Evolutionary conservation across 2,888 invertebrate genomes (phyloP).

Genomic region (Apocheima hispidaria): DNA sequence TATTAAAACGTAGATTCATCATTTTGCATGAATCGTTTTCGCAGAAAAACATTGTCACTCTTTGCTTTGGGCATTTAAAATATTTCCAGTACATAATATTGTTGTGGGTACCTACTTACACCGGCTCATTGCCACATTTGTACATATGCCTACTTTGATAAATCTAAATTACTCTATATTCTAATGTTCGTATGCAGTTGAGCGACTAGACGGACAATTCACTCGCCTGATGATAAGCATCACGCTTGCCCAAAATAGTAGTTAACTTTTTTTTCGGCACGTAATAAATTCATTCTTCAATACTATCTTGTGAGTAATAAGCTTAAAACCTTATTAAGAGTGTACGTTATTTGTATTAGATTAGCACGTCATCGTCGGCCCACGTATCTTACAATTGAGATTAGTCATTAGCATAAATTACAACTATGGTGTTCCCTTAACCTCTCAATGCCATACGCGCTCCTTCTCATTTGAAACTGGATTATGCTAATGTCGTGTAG

Average conservation of each 20-base stretch:
- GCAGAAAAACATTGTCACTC: conserved; percentile 1
- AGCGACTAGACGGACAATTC: too few species aligned
- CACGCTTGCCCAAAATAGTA: too few species aligned
- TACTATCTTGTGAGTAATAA: not conserved
- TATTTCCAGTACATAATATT: not conserved
- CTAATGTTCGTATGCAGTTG: too few species aligned
- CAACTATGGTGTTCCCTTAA: conserved; percentile 15
- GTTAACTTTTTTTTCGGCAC: too few species aligned
- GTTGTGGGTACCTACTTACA: not conserved
- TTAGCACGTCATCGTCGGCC: conserved; percentile 27
- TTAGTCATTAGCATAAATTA: conserved; percentile 29
- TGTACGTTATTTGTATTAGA: conserved; percentile 19
- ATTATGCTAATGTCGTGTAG: too few species aligned
- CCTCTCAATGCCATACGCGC: conserved; percentile 13
- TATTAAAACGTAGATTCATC: not conserved
- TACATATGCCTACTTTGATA: too few species aligned
- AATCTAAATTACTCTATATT: too few species aligned
- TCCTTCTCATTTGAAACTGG: too few species aligned
- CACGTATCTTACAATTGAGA: conserved; percentile 13
- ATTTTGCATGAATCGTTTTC: conserved; percentile 8
- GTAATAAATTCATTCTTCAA: not conserved
- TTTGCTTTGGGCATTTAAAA: not conserved
- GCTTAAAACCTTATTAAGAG: conserved; percentile 2
- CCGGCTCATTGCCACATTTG: too few species aligned
- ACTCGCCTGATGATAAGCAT: too few species aligned